Percentiles rank a stretch among this genome's conserved stretches.
phyloP scores from a whole-genome alignment of 2,888 invertebrate genomes.

The Heliconius sara region DNA sequence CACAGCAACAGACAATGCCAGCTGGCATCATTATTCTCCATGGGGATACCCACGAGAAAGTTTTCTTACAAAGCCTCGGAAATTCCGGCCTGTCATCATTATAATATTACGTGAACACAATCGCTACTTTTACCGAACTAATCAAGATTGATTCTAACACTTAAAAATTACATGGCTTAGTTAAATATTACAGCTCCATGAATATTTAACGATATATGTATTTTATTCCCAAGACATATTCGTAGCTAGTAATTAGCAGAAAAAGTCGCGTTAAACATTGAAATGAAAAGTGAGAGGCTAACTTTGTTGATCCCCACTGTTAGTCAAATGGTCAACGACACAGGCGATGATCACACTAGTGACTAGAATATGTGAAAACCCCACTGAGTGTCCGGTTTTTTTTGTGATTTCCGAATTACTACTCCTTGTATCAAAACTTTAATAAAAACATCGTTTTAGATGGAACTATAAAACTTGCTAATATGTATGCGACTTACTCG shows the following conservation, averaged over 20 bases:
- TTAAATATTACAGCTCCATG: not conserved
- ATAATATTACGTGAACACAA: conserved; percentile 29
- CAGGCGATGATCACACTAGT: conserved; percentile 40
- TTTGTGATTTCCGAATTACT: not conserved
- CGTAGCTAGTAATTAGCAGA: not conserved
- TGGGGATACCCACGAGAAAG: conserved; percentile 73
- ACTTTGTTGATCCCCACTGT: not conserved
- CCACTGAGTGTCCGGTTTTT: conserved; percentile 46
- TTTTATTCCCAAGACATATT: not conserved
- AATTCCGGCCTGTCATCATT: conserved; percentile 54
- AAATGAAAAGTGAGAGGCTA: conserved; percentile 11
- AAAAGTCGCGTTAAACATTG: not conserved
- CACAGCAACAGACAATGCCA: conserved; percentile 35
- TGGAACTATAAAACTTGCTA: no score
- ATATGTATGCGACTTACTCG: no score
- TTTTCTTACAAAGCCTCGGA: conserved; percentile 57
- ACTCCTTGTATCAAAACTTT: not conserved
- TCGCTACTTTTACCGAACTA: conserved; percentile 24
- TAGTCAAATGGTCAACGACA: conserved; percentile 32
- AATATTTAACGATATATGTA: not conserved
- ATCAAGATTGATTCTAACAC: not conserved
- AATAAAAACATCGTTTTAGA: not conserved
- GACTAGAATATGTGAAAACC: conserved; percentile 43
- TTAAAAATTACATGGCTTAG: not conserved
- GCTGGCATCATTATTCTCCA: conserved; percentile 46